These are phyloP conservation scores for Etheostoma cragini DNA, from an alignment of 2,113 vertebrate genomes.

Conservation along the genomic window DNA sequence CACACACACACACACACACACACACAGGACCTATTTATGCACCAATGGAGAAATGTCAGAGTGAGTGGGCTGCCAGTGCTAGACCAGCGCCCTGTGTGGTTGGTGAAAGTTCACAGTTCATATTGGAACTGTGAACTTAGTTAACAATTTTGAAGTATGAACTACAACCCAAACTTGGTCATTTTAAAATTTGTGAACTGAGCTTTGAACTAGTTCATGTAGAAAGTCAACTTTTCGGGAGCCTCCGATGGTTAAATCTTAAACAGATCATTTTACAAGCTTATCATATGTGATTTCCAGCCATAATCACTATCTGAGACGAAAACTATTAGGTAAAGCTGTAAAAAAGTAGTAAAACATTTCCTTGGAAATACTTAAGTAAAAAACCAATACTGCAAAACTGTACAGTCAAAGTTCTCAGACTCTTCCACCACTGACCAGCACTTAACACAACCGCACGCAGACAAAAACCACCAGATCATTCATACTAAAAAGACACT, in stretches of 20 bases:
- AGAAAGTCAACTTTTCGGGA: too few species aligned
- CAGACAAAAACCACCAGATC: not conserved
- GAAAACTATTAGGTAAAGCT: not conserved
- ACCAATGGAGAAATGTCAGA: too few species aligned
- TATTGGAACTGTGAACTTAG: too few species aligned
- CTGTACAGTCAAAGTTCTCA: not conserved
- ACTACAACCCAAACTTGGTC: too few species aligned
- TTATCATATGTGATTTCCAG: not conserved
- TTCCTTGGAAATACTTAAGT: not conserved
- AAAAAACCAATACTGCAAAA: not conserved
- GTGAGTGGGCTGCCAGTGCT: too few species aligned
- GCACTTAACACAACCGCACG: not conserved
- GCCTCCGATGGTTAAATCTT: not conserved
- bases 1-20: too few species aligned
- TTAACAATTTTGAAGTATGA: too few species aligned
- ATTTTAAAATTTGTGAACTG: too few species aligned
- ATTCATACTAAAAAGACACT: conserved; percentile 31
- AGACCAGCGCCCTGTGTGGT: too few species aligned
- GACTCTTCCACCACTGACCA: not conserved
- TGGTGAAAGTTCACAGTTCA: too few species aligned
- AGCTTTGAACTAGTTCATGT: too few species aligned
- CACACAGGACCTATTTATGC: too few species aligned
- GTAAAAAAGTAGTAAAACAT: not conserved
- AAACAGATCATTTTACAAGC: not conserved
- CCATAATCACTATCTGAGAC: not conserved